Conservation (phyloP, 2,888 invertebrate genomes). For the Hyposoter didymator region DNA sequence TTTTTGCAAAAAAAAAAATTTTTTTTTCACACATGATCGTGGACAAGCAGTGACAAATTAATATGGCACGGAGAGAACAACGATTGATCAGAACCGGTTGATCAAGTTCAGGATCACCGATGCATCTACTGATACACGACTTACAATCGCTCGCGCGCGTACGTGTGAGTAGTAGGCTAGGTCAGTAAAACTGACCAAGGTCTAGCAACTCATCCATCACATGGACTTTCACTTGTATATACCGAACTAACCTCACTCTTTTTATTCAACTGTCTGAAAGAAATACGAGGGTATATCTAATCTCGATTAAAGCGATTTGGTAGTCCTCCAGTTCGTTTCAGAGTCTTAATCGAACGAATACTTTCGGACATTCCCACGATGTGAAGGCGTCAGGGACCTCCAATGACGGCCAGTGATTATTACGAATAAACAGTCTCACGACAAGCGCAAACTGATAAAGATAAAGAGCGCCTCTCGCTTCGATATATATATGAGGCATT, state of each 20-base stretch:
- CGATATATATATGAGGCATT: conserved; percentile 16
- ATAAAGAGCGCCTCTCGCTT: conserved; percentile 60
- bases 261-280: conserved; percentile 16
- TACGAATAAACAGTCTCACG: conserved; percentile 62
- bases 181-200: conserved; percentile 63
- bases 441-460: conserved; percentile 65
- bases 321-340: not conserved
- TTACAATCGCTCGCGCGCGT: conserved; percentile 24
- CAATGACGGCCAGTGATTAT: conserved; percentile 58
- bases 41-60: conserved; percentile 50
- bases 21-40: conserved; percentile 39
- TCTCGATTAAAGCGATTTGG: conserved; percentile 25
- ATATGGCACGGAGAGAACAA: conserved; percentile 49
- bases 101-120: conserved; percentile 61
- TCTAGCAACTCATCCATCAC: conserved; percentile 56
- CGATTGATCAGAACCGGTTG: conserved; percentile 66
- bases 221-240: conserved; percentile 52
- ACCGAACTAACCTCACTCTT: conserved; percentile 7
- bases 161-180: conserved; percentile 53
- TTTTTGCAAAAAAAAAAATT: conserved; percentile 25
- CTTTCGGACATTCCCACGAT: conserved; percentile 66
- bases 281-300: conserved; percentile 12
- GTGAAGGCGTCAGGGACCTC: conserved; percentile 60
- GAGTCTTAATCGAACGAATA: conserved; percentile 38
- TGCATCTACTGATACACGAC: conserved; percentile 51